Percentiles rank a stretch among this genome's conserved stretches.
These are phyloP conservation scores for Drosophila pallidifrons DNA, from an alignment of 1,140 invertebrate genomes.

Conservation along the genomic window DNA sequence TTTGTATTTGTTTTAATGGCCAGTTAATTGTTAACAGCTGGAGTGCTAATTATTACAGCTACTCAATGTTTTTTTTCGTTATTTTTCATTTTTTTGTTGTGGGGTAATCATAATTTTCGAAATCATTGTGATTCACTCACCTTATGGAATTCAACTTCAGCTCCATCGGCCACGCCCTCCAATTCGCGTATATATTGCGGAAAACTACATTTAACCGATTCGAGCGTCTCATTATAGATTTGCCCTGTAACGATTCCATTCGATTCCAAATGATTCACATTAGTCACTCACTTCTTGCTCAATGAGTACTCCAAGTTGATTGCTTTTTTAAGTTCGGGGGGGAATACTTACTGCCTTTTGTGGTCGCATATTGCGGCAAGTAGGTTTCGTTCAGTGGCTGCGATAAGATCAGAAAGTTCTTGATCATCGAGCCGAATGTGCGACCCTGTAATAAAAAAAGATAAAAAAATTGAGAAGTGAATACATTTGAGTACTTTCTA, in stretches of 20 bases:
- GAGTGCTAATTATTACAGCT: conserved; percentile 38
- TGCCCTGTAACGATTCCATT: conserved; percentile 54
- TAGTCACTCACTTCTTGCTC: conserved; percentile 1
- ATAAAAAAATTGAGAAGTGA: background rate
- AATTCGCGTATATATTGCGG: conserved; percentile 93
- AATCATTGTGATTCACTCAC: conserved; percentile 82
- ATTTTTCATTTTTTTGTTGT: background rate
- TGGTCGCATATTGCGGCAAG: conserved; percentile 89
- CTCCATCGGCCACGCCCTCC: conserved; percentile 93
- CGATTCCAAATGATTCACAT: conserved; percentile 30
- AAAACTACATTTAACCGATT: conserved; percentile 88
- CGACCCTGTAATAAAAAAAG: conserved; percentile 88
- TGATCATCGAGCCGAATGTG: conserved; percentile 91
- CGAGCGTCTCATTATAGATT: conserved; percentile 91
- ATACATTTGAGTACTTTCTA: conserved; percentile 1
- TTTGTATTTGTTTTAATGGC: conserved; percentile 61
- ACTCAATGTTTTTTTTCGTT: background rate
- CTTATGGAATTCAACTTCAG: conserved; percentile 92
- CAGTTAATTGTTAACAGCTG: conserved; percentile 60
- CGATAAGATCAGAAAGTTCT: conserved; percentile 88
- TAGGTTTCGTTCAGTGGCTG: conserved; percentile 89
- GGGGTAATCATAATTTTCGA: background rate
- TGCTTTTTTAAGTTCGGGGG: background rate
- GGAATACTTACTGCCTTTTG: conserved; percentile 86
- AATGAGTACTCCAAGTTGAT: conserved; percentile 6